Conservation (phyloP, 64 coral and sea anemone genomes). For the Cladopsammia gracilis region DNA sequence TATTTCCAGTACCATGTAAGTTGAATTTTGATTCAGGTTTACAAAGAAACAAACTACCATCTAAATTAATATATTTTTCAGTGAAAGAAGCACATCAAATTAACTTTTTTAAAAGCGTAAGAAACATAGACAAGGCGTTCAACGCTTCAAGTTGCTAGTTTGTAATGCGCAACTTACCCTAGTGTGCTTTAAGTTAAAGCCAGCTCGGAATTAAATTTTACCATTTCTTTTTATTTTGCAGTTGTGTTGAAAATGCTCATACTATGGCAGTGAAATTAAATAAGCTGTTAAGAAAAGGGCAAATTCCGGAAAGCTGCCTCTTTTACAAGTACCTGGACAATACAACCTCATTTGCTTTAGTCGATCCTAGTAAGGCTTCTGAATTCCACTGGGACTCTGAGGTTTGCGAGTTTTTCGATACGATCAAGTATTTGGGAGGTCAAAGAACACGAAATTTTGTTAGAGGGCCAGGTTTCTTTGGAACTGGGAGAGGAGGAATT, state of each 20-base stretch:
- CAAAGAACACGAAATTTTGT: slow-evolving; percentile 59
- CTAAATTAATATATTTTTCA: too few species aligned
- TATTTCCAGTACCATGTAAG: slow-evolving; percentile 63
- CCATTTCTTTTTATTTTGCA: slow-evolving; percentile 5
- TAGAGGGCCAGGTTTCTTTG: slow-evolving; percentile 38
- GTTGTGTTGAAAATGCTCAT: slow-evolving; percentile 33
- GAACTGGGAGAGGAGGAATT: slow-evolving; percentile 35
- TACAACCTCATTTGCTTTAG: slow-evolving; percentile 51
- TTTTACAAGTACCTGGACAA: slow-evolving; percentile 54
- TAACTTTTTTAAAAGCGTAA: slow-evolving; percentile 9
- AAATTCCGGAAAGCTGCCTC: slow-evolving; percentile 48
- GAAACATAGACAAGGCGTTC: background rate
- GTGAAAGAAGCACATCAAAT: slow-evolving; percentile 33
- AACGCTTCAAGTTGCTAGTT: slow-evolving; percentile 28
- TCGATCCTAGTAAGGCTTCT: slow-evolving; percentile 28
- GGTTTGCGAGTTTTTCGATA: slow-evolving; percentile 39
- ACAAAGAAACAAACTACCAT: slow-evolving; percentile 41
- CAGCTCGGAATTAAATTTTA: background rate
- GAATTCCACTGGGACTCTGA: slow-evolving; percentile 49
- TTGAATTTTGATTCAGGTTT: slow-evolving; percentile 44
- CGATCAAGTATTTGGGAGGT: too few species aligned
- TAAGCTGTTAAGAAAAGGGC: slow-evolving; percentile 38
- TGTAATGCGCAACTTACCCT: slow-evolving; percentile 19
- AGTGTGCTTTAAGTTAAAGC: background rate
- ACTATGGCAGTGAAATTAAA: slow-evolving; percentile 42